phyloP scores from a whole-genome alignment of 2,888 invertebrate genomes.

The Drosophila meridionalis region DNA sequence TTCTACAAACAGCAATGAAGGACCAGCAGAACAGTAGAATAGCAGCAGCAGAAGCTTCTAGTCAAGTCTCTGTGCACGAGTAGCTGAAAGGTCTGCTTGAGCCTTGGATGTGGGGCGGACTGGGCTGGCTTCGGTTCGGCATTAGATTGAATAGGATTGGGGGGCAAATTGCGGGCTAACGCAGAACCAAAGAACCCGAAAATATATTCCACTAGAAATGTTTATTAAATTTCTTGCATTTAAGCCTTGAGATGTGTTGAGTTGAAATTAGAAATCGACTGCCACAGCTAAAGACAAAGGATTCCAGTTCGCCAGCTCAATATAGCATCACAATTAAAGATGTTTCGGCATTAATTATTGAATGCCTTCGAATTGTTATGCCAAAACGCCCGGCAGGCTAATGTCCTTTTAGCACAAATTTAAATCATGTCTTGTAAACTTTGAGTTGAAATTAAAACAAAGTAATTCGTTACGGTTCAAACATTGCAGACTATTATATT shows the following conservation, averaged over 20 bases:
- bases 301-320: slow-evolving; percentile 18
- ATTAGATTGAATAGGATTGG: slow-evolving; percentile 25
- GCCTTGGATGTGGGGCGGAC: slow-evolving; percentile 42
- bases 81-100: slow-evolving; percentile 43
- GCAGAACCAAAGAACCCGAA: slow-evolving; percentile 47
- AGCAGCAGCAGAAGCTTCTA: slow-evolving; percentile 43
- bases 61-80: slow-evolving; percentile 52
- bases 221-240: slow-evolving; percentile 80
- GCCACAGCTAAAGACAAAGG: slow-evolving; percentile 37
- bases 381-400: neutral
- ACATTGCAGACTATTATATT: neutral
- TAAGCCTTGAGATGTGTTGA: slow-evolving; percentile 65
- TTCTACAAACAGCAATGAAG: slow-evolving; percentile 59
- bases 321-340: slow-evolving; percentile 34
- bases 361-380: slow-evolving; percentile 32
- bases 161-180: slow-evolving; percentile 21
- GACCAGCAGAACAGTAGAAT: slow-evolving; percentile 25
- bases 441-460: slow-evolving; percentile 22
- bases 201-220: slow-evolving; percentile 75
- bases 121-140: slow-evolving; percentile 23
- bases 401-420: slow-evolving; percentile 5
- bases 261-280: slow-evolving; percentile 60
- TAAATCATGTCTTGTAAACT: slow-evolving; percentile 13
- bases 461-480: slow-evolving; percentile 7
- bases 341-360: slow-evolving; percentile 50